phyloP scores from a whole-genome alignment of 2,113 vertebrate species.

The Osmerus eperlanus region DNA sequence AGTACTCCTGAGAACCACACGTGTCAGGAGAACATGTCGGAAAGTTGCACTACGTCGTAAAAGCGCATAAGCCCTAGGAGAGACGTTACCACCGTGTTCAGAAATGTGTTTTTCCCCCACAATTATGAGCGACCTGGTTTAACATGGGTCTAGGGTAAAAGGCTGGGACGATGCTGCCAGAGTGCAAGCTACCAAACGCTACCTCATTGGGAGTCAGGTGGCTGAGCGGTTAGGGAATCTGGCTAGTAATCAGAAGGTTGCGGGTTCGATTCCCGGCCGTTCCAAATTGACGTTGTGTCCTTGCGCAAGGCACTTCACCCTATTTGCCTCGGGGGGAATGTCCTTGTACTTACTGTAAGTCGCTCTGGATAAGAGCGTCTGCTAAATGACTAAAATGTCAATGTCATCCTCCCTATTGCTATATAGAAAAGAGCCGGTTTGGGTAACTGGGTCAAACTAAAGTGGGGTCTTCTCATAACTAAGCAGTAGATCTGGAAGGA shows the following conservation, averaged over 20 bases:
- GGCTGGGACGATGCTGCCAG: slow-evolving; percentile 25
- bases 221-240: too few species aligned
- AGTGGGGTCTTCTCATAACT: slow-evolving; percentile 28
- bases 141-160: slow-evolving; percentile 5
- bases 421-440: slow-evolving; percentile 8
- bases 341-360: too few species aligned
- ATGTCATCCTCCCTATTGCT: background rate
- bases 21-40: too few species aligned
- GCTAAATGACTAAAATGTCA: too few species aligned
- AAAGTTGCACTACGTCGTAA: too few species aligned
- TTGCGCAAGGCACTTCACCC: too few species aligned
- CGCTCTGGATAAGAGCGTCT: too few species aligned
- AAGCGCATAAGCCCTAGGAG: background rate
- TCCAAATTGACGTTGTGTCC: too few species aligned
- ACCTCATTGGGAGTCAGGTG: slow-evolving; percentile 18
- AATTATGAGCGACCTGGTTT: slow-evolving; percentile 31
- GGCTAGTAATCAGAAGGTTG: too few species aligned
- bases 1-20: slow-evolving; percentile 82
- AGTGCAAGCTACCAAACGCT: slow-evolving; percentile 17
- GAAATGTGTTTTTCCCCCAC: background rate
- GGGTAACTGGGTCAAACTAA: slow-evolving; percentile 42
- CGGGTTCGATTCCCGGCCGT: too few species aligned
- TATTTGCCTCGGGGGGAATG: too few species aligned
- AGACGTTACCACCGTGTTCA: background rate
- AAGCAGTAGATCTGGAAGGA: slow-evolving; percentile 11